Evolutionary conservation across 37 sponge, comb jelly and placozoan species (phyloP).

Genomic region (Halichondria panicea): DNA sequence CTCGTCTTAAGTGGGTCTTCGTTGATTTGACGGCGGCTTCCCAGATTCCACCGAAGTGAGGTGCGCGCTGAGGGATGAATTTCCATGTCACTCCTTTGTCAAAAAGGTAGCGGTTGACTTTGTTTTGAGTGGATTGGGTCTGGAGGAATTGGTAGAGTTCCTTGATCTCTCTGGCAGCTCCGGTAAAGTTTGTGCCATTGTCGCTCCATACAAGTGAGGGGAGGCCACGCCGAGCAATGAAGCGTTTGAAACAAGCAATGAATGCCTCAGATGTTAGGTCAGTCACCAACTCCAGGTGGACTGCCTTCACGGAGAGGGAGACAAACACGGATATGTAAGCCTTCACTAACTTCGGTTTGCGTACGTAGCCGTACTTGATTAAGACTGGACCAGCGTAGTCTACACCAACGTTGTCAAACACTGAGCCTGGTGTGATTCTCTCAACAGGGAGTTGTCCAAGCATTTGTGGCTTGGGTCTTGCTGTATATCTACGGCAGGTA

Average conservation of each 20-base stretch:
- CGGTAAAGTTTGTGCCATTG: constrained; percentile 33
- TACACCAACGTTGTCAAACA: constrained; percentile 17
- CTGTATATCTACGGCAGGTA: background rate
- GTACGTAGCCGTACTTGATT: constrained; percentile 17
- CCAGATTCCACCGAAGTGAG: constrained; percentile 18
- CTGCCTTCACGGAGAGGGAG: constrained; percentile 28
- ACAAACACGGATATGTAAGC: constrained; percentile 35
- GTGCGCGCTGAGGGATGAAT: constrained; percentile 2
- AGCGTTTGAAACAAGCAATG: constrained; percentile 15
- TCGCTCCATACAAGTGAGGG: background rate
- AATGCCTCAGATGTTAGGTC: constrained; percentile 27
- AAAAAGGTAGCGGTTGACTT: background rate
- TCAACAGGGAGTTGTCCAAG: constrained; percentile 10
- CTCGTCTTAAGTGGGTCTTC: background rate
- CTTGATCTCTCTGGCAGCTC: constrained; percentile 33
- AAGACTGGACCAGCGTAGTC: constrained; percentile 40
- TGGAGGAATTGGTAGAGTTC: constrained; percentile 1
- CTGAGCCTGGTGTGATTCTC: constrained; percentile 8
- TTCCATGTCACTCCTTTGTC: background rate
- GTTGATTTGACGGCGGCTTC: constrained; percentile 1
- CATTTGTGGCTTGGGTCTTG: constrained; percentile 6
- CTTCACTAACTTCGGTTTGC: constrained; percentile 25
- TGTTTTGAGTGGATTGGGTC: background rate
- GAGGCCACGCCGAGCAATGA: constrained; percentile 13
- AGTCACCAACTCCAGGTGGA: constrained; percentile 33